Base-by-base conservation (phyloP, 1,140 invertebrate genomes). In the Steinernema feltiae region DNA sequence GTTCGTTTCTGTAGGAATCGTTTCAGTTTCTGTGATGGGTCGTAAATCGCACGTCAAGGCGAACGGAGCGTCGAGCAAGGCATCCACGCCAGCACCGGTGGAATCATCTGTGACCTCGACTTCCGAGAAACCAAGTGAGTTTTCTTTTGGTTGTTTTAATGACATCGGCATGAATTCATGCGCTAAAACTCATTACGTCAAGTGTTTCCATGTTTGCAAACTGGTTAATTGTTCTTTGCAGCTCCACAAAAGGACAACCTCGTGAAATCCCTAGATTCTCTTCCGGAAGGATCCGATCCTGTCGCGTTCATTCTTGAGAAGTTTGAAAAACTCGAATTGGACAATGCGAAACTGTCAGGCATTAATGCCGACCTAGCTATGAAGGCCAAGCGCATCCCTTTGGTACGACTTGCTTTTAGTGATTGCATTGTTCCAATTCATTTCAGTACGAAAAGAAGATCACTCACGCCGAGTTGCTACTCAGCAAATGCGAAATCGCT, bases 361-460 rank as follows among this genome's bases (percentile, higher is more conserved):
- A 63, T 21, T 3, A 63, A 63, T 21, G 15, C 53, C 53, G 53
- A 63, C 24, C 53, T 17, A 27, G 15, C 3, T 7, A 63, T n/a
- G 12, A 63, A 63, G 53, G 7, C 7, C 53, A 63, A 15, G 24
- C 53, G 15, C 3, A 63, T 63, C 24, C 53, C 53, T 12, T 21
- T 63, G 24, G 53, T 63, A 27, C 53, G 53, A 15, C 2, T 63
- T 63, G 7, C 53, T 17, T 3, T 63, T 15, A 63, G 24, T 15
- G 12, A 63, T 63, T 41, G 7, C 7, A 7, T 41, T 41, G 35
- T 41, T 41, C 18, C 18, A 7, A 41, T n/a, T n/a, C 35, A 18
- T 41, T 41, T 63, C 24, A 63, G 53, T 63, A n/a, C 53, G 53
- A 63, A 27, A 63, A 63, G 53, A 63, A 63, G 53, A 63, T 63